A percentile compares a stretch with the other conserved stretches of the same genome.
phyloP scores from a whole-genome alignment of 2,113 vertebrate genomes.

The Fregetta grallaria region DNA sequence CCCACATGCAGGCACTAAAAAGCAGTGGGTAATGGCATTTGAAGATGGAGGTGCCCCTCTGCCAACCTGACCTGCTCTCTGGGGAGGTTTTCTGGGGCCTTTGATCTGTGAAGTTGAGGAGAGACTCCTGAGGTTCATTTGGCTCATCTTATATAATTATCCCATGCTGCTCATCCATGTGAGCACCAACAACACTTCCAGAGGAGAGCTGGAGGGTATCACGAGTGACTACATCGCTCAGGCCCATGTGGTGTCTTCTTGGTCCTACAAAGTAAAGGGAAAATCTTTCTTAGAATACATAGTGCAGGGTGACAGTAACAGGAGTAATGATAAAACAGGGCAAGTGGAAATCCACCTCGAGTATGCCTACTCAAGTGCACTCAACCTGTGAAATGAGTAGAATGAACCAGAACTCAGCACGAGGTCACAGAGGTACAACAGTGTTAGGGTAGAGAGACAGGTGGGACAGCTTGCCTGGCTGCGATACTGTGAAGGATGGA shows the following conservation, averaged over 20 bases:
- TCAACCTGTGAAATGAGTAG: fast-evolving
- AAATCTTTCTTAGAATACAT: not conserved
- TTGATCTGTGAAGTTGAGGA: not conserved
- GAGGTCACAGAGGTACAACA: not conserved
- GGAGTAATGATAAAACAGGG: not conserved
- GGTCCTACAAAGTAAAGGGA: not conserved
- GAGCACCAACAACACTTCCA: not conserved
- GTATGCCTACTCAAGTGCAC: not conserved
- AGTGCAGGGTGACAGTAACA: not conserved
- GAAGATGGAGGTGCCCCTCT: not conserved
- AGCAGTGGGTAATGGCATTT: not conserved
- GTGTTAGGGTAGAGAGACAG: not conserved
- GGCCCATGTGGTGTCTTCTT: not conserved
- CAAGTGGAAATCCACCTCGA: not conserved
- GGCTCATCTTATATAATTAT: not conserved
- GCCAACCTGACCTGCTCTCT: not conserved
- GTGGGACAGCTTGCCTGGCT: not conserved
- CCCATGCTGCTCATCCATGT: not conserved
- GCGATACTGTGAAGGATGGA: not conserved
- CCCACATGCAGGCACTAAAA: not conserved
- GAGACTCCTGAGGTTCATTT: not conserved
- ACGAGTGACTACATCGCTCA: not conserved
- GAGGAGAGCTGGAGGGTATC: not conserved
- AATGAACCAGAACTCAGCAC: not conserved
- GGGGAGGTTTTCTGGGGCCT: not conserved